A percentile compares a stretch with the other conserved stretches of the same genome.
Evolutionary conservation across 2,888 invertebrate genomes (phyloP).

Genomic region (Eilema griseolum): DNA sequence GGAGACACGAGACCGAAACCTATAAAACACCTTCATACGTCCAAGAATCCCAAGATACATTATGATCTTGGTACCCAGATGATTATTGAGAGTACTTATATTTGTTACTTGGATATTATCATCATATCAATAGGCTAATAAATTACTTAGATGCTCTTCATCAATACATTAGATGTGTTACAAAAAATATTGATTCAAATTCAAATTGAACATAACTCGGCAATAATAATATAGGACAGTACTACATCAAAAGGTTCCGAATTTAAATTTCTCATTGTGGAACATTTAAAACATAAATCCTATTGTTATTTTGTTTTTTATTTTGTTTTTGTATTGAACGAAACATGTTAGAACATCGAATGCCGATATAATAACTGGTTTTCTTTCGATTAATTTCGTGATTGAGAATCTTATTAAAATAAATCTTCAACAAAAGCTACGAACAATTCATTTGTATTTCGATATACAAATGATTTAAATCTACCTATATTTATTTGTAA

Average conservation of each 20-base stretch:
- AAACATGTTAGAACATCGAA: conserved; percentile 10
- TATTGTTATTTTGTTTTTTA: conserved; percentile 17
- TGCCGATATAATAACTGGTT: conserved; percentile 15
- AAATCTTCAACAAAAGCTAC: not conserved
- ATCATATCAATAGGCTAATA: not conserved
- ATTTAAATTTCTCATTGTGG: conserved; percentile 17
- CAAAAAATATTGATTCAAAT: conserved; percentile 2
- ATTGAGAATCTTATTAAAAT: not conserved
- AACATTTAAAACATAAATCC: conserved; percentile 13
- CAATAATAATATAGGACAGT: not conserved
- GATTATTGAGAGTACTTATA: not conserved
- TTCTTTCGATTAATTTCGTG: conserved; percentile 10
- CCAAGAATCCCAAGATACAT: not conserved
- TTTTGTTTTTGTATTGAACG: conserved; percentile 6
- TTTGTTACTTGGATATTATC: not conserved
- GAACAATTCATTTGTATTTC: not conserved
- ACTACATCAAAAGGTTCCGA: not conserved
- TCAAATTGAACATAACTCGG: not conserved
- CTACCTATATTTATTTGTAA: not conserved
- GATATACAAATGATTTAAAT: not conserved
- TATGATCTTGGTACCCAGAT: not conserved
- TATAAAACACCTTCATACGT: too few relatives aligned
- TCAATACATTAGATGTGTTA: not conserved
- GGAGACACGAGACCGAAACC: too few relatives aligned
- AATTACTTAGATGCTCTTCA: not conserved